A percentile compares a stretch with the other conserved stretches of the same genome.
These are phyloP conservation scores for Alexandromys fortis DNA, from an alignment of 2,113 vertebrate species.

Conservation along the genomic window DNA sequence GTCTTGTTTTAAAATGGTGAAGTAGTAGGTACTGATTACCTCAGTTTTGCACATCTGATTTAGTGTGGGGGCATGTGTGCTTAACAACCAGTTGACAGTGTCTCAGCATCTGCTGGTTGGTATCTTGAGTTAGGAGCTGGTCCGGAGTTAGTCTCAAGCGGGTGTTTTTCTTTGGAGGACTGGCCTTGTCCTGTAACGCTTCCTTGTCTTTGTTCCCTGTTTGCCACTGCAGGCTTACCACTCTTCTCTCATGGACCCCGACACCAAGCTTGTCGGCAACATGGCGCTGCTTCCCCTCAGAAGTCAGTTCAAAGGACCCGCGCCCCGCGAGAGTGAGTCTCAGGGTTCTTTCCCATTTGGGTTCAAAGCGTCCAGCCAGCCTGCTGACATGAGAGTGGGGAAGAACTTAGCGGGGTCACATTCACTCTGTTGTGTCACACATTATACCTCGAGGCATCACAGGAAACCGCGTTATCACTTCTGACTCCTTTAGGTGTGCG, in stretches of 20 bases:
- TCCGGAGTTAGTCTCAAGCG: not conserved
- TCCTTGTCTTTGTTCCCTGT: not conserved
- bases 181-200: not conserved
- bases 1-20: not conserved
- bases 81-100: not conserved
- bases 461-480: not conserved
- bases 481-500: not conserved
- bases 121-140: constrained; percentile 1
- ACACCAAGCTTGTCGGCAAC: constrained; percentile 95
- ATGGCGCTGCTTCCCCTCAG: constrained; percentile 96
- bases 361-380: not conserved
- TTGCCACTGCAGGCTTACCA: constrained; percentile 92
- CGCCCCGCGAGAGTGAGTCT: constrained; percentile 94
- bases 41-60: constrained; percentile 26
- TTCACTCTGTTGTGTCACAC: not conserved
- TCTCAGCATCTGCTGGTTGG: not conserved
- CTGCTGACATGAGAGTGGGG: not conserved
- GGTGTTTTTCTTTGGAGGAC: not conserved
- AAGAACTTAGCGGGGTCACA: not conserved
- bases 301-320: constrained; percentile 98
- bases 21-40: not conserved
- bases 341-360: not conserved
- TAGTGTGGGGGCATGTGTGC: constrained; percentile 5
- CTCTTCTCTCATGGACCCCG: constrained; percentile 92
- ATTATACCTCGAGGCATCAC: not conserved